Percentiles rank a stretch among this genome's conserved stretches.
Conservation (phyloP, 2,888 invertebrate genomes). For the Margaritifera margaritifera region DNA sequence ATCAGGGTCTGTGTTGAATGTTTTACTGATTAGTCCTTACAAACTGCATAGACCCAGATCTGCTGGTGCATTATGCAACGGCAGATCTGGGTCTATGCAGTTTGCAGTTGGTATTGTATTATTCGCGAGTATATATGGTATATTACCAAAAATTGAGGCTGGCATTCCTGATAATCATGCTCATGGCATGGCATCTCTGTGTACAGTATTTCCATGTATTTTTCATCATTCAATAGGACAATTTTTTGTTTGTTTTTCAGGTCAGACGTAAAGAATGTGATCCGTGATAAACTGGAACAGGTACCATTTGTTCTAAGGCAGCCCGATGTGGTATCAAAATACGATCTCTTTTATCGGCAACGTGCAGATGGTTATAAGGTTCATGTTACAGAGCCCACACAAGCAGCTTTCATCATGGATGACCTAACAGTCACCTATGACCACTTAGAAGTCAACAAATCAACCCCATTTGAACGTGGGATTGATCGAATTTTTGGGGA, state of each 20-base stretch:
- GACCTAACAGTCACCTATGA: constrained; percentile 89
- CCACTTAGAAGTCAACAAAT: constrained; percentile 85
- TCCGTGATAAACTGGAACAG: constrained; percentile 85
- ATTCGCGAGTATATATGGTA: no score
- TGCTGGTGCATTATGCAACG: no score
- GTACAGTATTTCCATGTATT: neutral
- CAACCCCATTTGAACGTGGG: constrained; percentile 85
- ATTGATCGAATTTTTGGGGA: constrained; percentile 91
- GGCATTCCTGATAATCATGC: no score
- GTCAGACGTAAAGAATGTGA: constrained; percentile 85
- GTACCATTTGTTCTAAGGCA: constrained; percentile 84
- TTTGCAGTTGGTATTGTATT: no score
- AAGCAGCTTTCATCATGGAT: constrained; percentile 77
- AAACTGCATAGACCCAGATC: no score
- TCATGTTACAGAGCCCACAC: constrained; percentile 83
- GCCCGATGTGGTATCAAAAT: neutral
- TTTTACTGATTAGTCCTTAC: no score
- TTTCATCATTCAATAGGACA: neutral
- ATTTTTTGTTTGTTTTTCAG: constrained; percentile 64
- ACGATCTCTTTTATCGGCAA: constrained; percentile 2
- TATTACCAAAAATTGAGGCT: no score
- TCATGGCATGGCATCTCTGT: no score
- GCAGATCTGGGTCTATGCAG: no score
- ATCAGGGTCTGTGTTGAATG: no score
- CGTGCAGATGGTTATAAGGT: constrained; percentile 75